Conservation (phyloP, 2,113 vertebrate genomes). For the Isichthys henryi region DNA sequence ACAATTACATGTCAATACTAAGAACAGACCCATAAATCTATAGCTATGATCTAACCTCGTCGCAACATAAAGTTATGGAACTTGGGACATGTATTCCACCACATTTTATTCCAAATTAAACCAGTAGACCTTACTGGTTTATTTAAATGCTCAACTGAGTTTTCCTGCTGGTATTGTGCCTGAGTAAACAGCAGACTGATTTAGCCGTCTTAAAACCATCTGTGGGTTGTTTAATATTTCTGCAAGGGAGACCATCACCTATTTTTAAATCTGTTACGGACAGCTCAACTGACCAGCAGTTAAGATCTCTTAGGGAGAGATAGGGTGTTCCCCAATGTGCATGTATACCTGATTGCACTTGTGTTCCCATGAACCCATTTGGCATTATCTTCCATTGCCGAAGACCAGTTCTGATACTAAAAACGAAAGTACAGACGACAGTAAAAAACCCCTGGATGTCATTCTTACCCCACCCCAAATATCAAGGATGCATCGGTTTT, state of each 20-base stretch:
- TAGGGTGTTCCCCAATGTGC: too few relatives aligned
- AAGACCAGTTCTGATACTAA: too few relatives aligned
- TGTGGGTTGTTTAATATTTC: neutral
- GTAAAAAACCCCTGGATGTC: too few relatives aligned
- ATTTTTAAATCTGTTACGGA: neutral
- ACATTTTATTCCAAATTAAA: neutral
- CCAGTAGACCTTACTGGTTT: neutral
- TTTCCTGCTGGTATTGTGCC: neutral
- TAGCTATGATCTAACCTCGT: neutral
- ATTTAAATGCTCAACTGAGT: neutral
- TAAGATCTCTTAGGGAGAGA: neutral
- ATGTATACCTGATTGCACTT: too few relatives aligned
- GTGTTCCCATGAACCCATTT: too few relatives aligned
- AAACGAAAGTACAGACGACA: too few relatives aligned
- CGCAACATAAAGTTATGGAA: neutral
- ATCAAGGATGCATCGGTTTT: too few relatives aligned
- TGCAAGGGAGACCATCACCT: neutral
- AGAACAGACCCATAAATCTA: neutral
- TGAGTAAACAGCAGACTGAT: neutral
- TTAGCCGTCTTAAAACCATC: neutral
- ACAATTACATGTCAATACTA: neutral
- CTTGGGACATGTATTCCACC: neutral
- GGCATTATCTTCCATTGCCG: too few relatives aligned
- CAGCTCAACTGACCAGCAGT: neutral
- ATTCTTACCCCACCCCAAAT: too few relatives aligned